These are phyloP conservation scores for Cryptomyrus ogoouensis DNA, from an alignment of 2,113 vertebrate species.

Conservation along the genomic window DNA sequence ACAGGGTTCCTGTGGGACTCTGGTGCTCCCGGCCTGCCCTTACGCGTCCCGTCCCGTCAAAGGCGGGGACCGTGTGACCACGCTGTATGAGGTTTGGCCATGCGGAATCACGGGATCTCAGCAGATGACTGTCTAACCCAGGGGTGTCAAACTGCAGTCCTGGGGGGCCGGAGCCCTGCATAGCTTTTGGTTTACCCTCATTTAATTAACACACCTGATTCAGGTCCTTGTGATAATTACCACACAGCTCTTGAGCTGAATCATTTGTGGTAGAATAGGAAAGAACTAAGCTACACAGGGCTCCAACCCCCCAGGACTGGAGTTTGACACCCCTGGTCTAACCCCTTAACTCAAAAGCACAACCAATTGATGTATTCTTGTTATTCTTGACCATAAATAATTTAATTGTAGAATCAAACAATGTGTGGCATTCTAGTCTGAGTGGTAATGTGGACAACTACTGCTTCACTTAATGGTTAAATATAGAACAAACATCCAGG, in stretches of 20 bases:
- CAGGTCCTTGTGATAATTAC: too few species aligned
- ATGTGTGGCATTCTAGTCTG: background rate
- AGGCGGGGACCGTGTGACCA: background rate
- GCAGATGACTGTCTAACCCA: background rate
- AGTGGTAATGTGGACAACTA: background rate
- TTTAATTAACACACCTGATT: too few species aligned
- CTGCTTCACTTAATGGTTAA: background rate
- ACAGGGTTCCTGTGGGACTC: background rate
- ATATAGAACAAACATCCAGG: background rate
- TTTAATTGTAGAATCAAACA: background rate
- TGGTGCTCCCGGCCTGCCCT: background rate
- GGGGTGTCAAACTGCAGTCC: too few species aligned
- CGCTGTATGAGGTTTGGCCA: background rate
- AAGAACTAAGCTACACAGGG: too few species aligned
- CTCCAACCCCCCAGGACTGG: too few species aligned
- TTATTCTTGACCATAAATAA: background rate
- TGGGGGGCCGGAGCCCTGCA: too few species aligned
- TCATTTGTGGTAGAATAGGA: too few species aligned
- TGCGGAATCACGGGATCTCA: background rate
- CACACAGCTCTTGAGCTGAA: too few species aligned
- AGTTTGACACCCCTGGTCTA: background rate
- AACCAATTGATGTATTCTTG: background rate
- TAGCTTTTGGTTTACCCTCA: too few species aligned
- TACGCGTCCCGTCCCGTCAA: background rate
- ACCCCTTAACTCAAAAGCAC: background rate